Evolutionary conservation across 2,113 vertebrate genomes (phyloP).

Genomic region (Pterocles burchelli): DNA sequence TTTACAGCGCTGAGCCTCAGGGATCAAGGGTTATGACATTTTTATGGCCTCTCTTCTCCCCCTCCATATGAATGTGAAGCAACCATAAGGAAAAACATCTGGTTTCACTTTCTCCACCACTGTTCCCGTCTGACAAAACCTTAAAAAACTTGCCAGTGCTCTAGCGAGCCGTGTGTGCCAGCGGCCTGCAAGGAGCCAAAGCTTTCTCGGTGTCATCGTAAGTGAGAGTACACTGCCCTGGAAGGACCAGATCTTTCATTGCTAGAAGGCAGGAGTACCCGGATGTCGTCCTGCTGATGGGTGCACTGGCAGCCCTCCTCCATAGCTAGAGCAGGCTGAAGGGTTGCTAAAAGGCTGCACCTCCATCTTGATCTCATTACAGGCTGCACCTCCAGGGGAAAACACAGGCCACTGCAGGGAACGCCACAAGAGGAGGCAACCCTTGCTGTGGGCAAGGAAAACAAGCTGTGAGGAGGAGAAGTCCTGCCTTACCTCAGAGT

Average conservation of each 20-base stretch:
- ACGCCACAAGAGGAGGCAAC: not conserved
- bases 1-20: constrained; percentile 61
- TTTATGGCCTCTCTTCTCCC: constrained; percentile 69
- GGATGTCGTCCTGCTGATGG: not conserved
- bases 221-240: not conserved
- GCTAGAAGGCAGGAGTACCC: not conserved
- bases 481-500: not conserved
- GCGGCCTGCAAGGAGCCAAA: constrained; percentile 7
- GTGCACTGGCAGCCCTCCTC: not conserved
- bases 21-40: constrained; percentile 73
- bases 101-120: constrained; percentile 76
- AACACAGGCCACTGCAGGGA: not conserved
- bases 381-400: not conserved
- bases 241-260: not conserved
- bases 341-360: not conserved
- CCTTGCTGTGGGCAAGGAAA: not conserved
- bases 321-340: not conserved
- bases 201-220: constrained; percentile 18
- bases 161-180: constrained; percentile 3
- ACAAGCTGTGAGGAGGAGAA: not conserved
- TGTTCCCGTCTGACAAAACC: constrained; percentile 76
- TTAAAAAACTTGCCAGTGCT: constrained; percentile 63
- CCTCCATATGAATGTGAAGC: constrained; percentile 57
- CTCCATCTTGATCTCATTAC: constrained; percentile 33
- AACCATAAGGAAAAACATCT: constrained; percentile 77